Evolutionary conservation across 2,888 invertebrate species (phyloP).

Genomic region (Neria commutata): DNA sequence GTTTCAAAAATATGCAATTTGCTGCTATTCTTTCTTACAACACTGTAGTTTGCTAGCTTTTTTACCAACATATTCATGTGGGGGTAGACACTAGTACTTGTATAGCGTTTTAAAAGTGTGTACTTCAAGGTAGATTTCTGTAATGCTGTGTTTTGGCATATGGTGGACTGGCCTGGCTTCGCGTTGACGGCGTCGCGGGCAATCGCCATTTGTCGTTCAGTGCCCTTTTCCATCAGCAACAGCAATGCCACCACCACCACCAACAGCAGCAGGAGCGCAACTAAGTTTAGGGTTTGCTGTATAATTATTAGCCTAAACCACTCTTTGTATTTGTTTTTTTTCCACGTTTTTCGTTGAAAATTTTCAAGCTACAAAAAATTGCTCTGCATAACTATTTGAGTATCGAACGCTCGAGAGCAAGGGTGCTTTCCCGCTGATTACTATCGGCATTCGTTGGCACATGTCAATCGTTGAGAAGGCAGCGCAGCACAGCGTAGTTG

Average conservation of each 20-base stretch:
- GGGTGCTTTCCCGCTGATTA: constrained; percentile 9
- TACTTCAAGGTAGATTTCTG: neutral
- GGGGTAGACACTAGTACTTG: no score
- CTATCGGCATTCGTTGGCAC: constrained; percentile 47
- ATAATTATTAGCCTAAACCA: constrained; percentile 14
- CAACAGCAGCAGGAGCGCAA: neutral
- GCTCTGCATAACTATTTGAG: constrained; percentile 8
- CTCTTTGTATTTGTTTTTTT: neutral
- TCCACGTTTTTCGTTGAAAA: no score
- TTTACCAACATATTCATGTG: no score
- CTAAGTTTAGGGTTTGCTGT: neutral
- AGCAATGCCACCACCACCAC: neutral
- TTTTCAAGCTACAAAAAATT: neutral
- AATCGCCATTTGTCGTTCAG: constrained; percentile 7
- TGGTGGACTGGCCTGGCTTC: no score
- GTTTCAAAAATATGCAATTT: no score
- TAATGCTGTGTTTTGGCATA: neutral
- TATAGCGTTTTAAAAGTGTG: no score
- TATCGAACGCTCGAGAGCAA: no score
- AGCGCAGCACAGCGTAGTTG: neutral
- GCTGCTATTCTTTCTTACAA: no score
- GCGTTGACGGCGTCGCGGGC: neutral
- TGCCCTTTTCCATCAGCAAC: constrained; percentile 8
- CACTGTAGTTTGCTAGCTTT: no score
- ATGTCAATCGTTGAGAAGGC: constrained; percentile 43